phyloP scores from a whole-genome alignment of 1,140 invertebrate genomes.

The Akabosia matsudoensis region DNA sequence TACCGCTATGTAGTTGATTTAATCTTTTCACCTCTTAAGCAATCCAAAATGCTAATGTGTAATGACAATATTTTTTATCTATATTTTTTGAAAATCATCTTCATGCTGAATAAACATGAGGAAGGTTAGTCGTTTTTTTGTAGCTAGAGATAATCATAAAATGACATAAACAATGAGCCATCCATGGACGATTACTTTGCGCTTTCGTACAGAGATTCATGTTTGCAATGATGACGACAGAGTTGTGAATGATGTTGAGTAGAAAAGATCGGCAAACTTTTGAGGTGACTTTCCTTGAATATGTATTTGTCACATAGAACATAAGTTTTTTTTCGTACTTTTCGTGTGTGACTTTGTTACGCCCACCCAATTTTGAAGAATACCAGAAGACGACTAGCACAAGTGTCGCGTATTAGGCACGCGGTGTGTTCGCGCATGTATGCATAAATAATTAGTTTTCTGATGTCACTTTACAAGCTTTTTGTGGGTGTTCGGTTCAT shows the following conservation, averaged over 20 bases:
- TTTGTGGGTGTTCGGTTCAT: not conserved
- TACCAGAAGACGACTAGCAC: not conserved
- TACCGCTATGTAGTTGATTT: not conserved
- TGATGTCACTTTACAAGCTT: slow-evolving; percentile 11
- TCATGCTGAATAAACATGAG: not conserved
- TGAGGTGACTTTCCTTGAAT: slow-evolving; percentile 7
- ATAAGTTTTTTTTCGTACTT: not conserved
- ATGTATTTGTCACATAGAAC: not conserved
- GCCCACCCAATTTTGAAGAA: slow-evolving; percentile 23
- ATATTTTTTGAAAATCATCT: too few species aligned
- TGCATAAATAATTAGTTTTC: slow-evolving; percentile 17
- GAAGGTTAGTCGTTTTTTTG: slow-evolving; percentile 15
- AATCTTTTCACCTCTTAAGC: not conserved
- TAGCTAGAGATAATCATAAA: not conserved
- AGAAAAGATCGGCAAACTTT: not conserved
- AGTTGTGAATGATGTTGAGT: not conserved
- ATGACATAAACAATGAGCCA: slow-evolving; percentile 7
- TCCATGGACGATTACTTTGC: not conserved
- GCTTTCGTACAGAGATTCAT: not conserved
- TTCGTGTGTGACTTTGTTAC: not conserved
- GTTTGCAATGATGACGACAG: not conserved
- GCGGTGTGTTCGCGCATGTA: not conserved
- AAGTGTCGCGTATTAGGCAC: not conserved
- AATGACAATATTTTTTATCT: slow-evolving; percentile 8
- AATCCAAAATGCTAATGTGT: not conserved